phyloP scores from a whole-genome alignment of 2,113 vertebrate genomes.

The Chaenocephalus aceratus region DNA sequence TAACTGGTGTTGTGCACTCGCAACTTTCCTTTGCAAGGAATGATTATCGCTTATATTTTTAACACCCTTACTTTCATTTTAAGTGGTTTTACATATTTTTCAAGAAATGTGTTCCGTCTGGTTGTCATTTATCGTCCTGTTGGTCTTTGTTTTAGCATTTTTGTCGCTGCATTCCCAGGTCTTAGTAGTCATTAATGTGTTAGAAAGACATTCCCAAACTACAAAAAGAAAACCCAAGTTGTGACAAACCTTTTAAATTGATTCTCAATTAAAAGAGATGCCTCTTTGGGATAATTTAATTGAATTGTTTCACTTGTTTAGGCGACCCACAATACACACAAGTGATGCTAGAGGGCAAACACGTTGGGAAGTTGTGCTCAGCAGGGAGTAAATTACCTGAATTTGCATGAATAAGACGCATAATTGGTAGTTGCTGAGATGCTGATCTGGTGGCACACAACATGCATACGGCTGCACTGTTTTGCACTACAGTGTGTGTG shows the following conservation, averaged over 20 bases:
- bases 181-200: neutral
- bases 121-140: neutral
- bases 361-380: conserved; percentile 59
- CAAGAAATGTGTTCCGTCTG: neutral
- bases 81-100: neutral
- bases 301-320: conserved; percentile 19
- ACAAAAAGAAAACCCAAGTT: neutral
- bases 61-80: neutral
- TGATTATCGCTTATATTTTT: neutral
- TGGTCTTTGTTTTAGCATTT: neutral
- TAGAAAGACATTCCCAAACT: neutral
- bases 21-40: neutral
- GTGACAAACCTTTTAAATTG: neutral
- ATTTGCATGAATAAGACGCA: conserved; percentile 70
- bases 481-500: conserved; percentile 4
- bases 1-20: neutral
- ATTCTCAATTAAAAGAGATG: conserved; percentile 1
- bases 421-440: conserved; percentile 67
- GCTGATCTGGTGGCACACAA: conserved; percentile 46
- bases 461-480: conserved; percentile 32
- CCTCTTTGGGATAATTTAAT: conserved; percentile 14
- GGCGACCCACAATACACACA: conserved; percentile 32
- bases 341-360: conserved; percentile 59
- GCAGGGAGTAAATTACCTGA: conserved; percentile 74
- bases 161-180: neutral